A percentile compares a stretch with the other conserved stretches of the same genome.
Evolutionary conservation across 2,888 invertebrate genomes (phyloP).

Genomic region (Chalcosyrphus nemorum): DNA sequence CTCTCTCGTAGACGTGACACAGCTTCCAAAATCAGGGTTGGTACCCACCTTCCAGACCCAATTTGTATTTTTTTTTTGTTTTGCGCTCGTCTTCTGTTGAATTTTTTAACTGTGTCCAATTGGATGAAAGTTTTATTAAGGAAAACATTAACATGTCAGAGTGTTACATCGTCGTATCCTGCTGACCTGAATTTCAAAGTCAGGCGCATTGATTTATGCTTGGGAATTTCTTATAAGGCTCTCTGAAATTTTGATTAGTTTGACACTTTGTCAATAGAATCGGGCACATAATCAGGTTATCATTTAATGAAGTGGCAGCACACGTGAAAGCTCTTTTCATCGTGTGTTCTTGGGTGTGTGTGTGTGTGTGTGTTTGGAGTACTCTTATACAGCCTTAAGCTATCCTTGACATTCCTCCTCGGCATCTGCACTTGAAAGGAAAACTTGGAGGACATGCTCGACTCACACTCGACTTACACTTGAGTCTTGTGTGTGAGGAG

Average conservation of each 20-base stretch:
- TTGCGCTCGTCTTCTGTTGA: not conserved
- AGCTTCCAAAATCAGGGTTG: not conserved
- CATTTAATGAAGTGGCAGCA: constrained; percentile 33
- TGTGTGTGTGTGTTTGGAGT: not conserved
- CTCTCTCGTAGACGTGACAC: constrained; percentile 40
- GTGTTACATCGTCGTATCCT: not conserved
- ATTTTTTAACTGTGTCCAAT: constrained; percentile 35
- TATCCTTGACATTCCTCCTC: constrained; percentile 68
- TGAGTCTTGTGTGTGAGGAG: not conserved
- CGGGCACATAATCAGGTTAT: constrained; percentile 16
- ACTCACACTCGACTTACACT: constrained; percentile 37
- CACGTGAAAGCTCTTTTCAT: constrained; percentile 8
- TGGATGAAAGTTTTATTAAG: constrained; percentile 41
- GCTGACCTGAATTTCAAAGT: constrained; percentile 23
- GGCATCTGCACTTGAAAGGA: constrained; percentile 62
- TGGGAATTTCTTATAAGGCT: not conserved
- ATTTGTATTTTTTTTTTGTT: not conserved
- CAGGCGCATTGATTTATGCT: constrained; percentile 43
- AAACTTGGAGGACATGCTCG: constrained; percentile 58
- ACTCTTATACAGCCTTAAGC: constrained; percentile 25
- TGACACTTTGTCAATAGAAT: constrained; percentile 34
- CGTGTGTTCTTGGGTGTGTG: constrained; percentile 4
- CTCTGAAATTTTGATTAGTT: constrained; percentile 41
- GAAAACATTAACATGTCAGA: constrained; percentile 32
- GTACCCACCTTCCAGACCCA: too few relatives aligned